Evolutionary conservation across 2,888 invertebrate genomes (phyloP), one percentile per base, ranked within the genome.

Genomic region (Habroteleia sp.): DNA sequence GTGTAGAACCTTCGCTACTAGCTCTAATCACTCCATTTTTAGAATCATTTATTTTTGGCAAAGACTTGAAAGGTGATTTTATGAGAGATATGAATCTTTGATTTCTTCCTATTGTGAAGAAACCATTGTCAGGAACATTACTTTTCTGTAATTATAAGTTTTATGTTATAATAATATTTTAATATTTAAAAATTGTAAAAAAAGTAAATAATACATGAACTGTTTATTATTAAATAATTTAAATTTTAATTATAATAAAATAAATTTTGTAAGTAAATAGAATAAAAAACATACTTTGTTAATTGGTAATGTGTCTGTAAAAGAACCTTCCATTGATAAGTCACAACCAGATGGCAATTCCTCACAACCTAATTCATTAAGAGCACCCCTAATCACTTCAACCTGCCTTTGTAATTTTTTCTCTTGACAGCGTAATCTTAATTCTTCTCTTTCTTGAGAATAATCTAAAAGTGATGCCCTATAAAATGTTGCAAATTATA

Each of bases 341-440:
- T 96, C 96, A 86, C 95, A 95, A 48, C 95, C 96, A 3, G 95
- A 93, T 8, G 96, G 96, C 66, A 95, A 91, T 89, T 96, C 96
- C 88, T 96, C 96, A 85, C 96, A 96, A 60, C 96, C 96, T 17
- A 96, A 91, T 88, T 96, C 95, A 68, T 94, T 95, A 68, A 96
- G 89, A n/a, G 96, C 96, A 39, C 93, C 92, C 82, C 94, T 93
- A 78, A 96, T 96, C 87, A 96, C 92, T 84, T 96, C 96, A 1
- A 94, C 92, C 85, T 97, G 94, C 81, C 93, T 93, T 68, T 93
- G 92, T 87, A 95, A 93, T 87, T 95, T 96, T 74, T 95, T 92
- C 87, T 97, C 96, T 76, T 93, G 93, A 82, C 96, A 96, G 79
- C 94, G 92, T 68, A 96, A 89, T 83, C 96, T 92, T 37, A 96